Base-by-base conservation (phyloP, 2,888 invertebrate species). In the Xestia ashworthii region DNA sequence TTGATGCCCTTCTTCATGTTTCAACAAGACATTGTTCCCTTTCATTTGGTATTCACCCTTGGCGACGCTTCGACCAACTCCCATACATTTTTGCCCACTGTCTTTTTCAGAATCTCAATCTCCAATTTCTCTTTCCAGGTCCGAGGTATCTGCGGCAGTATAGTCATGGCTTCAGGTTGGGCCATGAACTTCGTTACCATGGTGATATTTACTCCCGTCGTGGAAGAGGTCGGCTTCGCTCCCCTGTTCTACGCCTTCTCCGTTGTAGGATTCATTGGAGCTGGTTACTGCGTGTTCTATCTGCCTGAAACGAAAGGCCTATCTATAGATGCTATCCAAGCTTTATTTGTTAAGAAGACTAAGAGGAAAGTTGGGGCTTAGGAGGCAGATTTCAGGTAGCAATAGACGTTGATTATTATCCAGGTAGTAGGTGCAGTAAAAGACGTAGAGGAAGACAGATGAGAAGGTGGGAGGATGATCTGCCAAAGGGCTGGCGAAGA, bases 281-380 rank as follows among this genome's bases (percentile, higher is more conserved):
- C 95, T 0, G 8, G 91, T 0, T 97, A 95, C 85, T 93, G 95
- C 46, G 88, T 93, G 2, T 88, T 93, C 46, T 94, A 88, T 67
- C 85, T 97, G 3, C 97, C 97, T 0, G 97, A 97, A 85, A 97
- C 97, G 0, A 97, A 96, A 78, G 96, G 96, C 0, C 84, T 96
- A 12, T 92, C 95, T 0, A 92, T 93, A 6, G 94, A 96, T 76
- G 93, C 91, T 0, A 95, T 96, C n/a, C 95, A 95, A 73, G 65
- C 88, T 22, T 77, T 93, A 64, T 95, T 94, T 81, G 77, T 95
- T 48, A 94, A 93, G 70, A 92, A 92, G 65, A 88, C 81, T 0
- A 87, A 84, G 73, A 88, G 70, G 70, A 89, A 80, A 84, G 4
- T 44, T 67, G 69, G 14, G 0, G 82, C 64, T 50, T 82, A 82